These are phyloP conservation scores for Heteractis magnifica DNA, from an alignment of 92 coral and sea anemone genomes.

Conservation along the genomic window DNA sequence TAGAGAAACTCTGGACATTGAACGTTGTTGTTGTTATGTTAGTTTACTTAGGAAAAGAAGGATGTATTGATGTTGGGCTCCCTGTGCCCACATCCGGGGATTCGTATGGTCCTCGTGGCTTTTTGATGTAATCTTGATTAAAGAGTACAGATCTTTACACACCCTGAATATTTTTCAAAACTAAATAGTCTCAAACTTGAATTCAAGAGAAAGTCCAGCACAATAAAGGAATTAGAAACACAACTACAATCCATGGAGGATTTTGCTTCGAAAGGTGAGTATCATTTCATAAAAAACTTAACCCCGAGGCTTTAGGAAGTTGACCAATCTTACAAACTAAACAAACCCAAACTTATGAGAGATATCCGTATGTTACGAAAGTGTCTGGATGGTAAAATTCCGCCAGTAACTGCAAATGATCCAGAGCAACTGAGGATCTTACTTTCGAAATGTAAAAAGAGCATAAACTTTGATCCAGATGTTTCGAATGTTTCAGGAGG, in stretches of 20 bases:
- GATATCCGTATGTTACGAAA: constrained; percentile 31
- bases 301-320: constrained; percentile 26
- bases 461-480: too few species aligned
- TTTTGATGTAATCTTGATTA: too few species aligned
- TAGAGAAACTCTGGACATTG: too few species aligned
- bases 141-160: too few species aligned
- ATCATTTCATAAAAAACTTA: constrained; percentile 19
- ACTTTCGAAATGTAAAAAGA: constrained; percentile 2
- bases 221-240: constrained; percentile 18
- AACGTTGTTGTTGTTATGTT: too few species aligned
- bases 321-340: constrained; percentile 28
- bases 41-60: too few species aligned
- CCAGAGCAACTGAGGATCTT: constrained; percentile 28
- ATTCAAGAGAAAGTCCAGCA: constrained; percentile 17
- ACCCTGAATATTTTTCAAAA: too few species aligned
- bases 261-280: constrained; percentile 29
- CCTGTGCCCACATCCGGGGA: too few species aligned
- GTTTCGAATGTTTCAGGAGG: too few species aligned
- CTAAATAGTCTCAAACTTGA: constrained; percentile 23
- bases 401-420: constrained; percentile 41
- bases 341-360: constrained; percentile 43
- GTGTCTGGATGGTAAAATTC: constrained; percentile 40
- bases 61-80: too few species aligned
- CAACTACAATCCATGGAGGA: constrained; percentile 38
- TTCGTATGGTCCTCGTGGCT: too few species aligned